Evolutionary conservation across 2,797 vertebrate genomes (phyloP).

Genomic region (Falco peregrinus): DNA sequence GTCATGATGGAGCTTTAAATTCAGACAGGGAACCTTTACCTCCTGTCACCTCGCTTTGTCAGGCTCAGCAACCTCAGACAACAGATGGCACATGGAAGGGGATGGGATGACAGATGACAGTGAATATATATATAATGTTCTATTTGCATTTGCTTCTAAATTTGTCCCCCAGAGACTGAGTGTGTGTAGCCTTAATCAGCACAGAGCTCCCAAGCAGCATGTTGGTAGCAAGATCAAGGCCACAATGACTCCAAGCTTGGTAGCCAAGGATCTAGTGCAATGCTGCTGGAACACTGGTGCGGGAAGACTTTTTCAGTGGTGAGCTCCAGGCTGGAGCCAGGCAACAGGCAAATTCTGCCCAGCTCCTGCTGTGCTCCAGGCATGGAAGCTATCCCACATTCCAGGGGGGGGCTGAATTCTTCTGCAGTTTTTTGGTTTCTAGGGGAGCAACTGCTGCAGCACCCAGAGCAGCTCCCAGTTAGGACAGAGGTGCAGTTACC

Average conservation of each 20-base stretch:
- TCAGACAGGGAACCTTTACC: not conserved
- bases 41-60: not conserved
- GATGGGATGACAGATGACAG: not conserved
- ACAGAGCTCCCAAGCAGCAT: not conserved
- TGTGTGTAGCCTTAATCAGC: not conserved
- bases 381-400: not conserved
- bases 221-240: not conserved
- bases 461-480: not conserved
- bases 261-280: not conserved
- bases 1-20: not conserved
- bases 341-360: not conserved
- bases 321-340: not conserved
- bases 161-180: not conserved
- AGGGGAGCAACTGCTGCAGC: not conserved
- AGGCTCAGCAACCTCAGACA: conserved; percentile 33
- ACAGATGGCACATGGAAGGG: conserved; percentile 6
- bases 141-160: conserved; percentile 47
- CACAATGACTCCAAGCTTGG: not conserved
- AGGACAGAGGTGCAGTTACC: not conserved
- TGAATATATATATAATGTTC: conserved; percentile 12
- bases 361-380: not conserved
- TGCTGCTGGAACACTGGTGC: not conserved
- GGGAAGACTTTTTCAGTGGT: not conserved
- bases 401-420: not conserved
- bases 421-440: not conserved